These are phyloP conservation scores for Gallinago paraguaiae DNA, from an alignment of 2,113 vertebrate species.

Conservation along the genomic window DNA sequence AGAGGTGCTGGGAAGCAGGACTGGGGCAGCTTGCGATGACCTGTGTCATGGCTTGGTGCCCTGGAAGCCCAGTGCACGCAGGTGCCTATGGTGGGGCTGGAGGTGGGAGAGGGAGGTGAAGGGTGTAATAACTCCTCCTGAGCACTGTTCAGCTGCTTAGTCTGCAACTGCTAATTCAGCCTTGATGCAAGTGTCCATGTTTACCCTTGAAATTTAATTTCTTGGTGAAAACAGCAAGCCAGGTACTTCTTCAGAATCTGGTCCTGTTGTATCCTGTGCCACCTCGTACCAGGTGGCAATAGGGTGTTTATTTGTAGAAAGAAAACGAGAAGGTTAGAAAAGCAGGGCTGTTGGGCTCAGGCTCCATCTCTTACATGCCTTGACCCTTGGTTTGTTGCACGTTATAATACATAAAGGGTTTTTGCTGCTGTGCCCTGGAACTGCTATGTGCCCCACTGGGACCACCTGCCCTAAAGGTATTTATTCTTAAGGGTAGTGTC, in stretches of 20 bases:
- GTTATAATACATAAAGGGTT: background rate
- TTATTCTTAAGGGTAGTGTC: background rate
- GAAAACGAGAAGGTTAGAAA: background rate
- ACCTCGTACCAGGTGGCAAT: background rate
- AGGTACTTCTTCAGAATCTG: background rate
- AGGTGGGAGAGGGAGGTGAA: background rate
- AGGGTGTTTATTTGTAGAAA: background rate
- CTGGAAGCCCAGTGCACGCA: accelerated
- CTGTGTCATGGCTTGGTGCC: background rate
- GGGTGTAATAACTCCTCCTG: background rate
- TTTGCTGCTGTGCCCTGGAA: background rate
- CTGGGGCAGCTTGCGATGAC: background rate
- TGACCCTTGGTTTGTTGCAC: background rate
- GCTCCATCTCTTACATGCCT: background rate
- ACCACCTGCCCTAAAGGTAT: background rate
- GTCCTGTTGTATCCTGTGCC: background rate
- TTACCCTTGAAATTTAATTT: background rate
- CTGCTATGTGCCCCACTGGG: background rate
- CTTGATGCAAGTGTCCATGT: background rate
- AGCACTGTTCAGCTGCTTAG: background rate
- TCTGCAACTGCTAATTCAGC: background rate
- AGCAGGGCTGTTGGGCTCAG: background rate
- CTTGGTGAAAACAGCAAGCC: background rate
- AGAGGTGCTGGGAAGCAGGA: background rate
- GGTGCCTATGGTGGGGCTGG: background rate